Conservation (phyloP, 92 coral and sea anemone genomes). For the Ricordea florida region DNA sequence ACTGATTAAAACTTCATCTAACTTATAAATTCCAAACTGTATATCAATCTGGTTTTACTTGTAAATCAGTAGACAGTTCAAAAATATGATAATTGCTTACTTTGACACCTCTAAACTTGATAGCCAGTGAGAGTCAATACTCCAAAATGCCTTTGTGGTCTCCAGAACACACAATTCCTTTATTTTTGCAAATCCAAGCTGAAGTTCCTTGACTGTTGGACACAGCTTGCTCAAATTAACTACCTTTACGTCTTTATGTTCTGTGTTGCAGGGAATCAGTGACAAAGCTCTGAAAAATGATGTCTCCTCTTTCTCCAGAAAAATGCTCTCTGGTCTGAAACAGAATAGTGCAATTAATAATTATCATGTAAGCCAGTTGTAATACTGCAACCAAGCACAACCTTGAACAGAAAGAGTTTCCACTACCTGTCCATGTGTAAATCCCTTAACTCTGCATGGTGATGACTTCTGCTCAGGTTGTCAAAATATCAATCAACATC, state of each 20-base stretch:
- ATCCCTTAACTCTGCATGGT: no score
- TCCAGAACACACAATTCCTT: slow-evolving; percentile 86
- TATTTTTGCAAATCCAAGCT: slow-evolving; percentile 76
- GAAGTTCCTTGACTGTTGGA: slow-evolving; percentile 75
- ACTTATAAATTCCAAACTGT: no score
- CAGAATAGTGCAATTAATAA: neutral
- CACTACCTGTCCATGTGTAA: no score
- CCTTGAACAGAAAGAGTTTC: no score
- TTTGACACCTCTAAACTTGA: slow-evolving; percentile 88
- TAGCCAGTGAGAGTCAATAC: slow-evolving; percentile 85
- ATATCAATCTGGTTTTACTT: no score
- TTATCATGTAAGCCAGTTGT: neutral
- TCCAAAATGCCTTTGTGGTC: slow-evolving; percentile 90
- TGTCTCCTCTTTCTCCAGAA: slow-evolving; percentile 89
- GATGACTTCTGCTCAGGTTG: no score
- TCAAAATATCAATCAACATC: no score
- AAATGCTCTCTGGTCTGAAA: slow-evolving; percentile 91
- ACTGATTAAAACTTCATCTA: no score
- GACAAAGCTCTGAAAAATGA: slow-evolving; percentile 81
- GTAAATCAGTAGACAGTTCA: no score
- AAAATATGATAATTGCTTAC: no score
- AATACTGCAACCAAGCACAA: no score
- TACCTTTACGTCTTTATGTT: slow-evolving; percentile 87
- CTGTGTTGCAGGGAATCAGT: slow-evolving; percentile 77
- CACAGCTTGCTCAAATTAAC: slow-evolving; percentile 74